A percentile compares a stretch with the other conserved stretches of the same genome.
phyloP scores from a whole-genome alignment of 2,797 vertebrate genomes.

The Myripristis jacobus region DNA sequence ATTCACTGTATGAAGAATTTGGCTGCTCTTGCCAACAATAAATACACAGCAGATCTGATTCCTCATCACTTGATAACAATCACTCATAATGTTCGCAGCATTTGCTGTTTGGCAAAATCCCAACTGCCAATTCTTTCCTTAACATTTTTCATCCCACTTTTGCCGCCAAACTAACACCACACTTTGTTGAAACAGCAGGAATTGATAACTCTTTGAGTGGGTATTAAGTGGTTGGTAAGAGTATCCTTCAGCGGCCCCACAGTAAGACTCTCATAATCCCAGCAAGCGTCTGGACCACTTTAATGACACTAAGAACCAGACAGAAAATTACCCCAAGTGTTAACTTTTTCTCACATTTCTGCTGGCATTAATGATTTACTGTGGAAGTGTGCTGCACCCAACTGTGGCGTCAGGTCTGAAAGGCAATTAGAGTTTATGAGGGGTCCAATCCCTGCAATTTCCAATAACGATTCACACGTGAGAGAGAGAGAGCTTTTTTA shows the following conservation, averaged over 20 bases:
- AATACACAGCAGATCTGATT: conserved; percentile 15
- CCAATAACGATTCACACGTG: conserved; percentile 76
- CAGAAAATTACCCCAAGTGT: conserved; percentile 80
- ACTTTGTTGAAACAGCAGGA: conserved; percentile 75
- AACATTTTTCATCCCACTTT: conserved; percentile 26
- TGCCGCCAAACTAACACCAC: conserved; percentile 38
- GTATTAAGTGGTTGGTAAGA: conserved; percentile 74
- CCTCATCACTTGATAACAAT: conserved; percentile 26
- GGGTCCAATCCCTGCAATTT: conserved; percentile 74
- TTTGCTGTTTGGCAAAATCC: conserved; percentile 6
- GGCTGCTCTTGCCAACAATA: neutral
- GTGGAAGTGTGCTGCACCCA: conserved; percentile 70
- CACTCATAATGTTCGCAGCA: conserved; percentile 41
- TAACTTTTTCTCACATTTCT: conserved; percentile 83
- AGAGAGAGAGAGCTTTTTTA: conserved; percentile 47
- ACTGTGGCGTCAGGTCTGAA: conserved; percentile 80
- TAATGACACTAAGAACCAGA: conserved; percentile 80
- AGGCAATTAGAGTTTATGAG: conserved; percentile 82
- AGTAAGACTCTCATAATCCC: conserved; percentile 77
- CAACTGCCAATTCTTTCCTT: conserved; percentile 24
- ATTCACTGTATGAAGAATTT: neutral
- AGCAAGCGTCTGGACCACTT: conserved; percentile 78
- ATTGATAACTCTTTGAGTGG: conserved; percentile 72
- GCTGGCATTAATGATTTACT: conserved; percentile 78
- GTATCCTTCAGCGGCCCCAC: conserved; percentile 67